A percentile compares a stretch with the other conserved stretches of the same genome.
phyloP scores from a whole-genome alignment of 1,140 invertebrate genomes.

The Prorops nasuta region DNA sequence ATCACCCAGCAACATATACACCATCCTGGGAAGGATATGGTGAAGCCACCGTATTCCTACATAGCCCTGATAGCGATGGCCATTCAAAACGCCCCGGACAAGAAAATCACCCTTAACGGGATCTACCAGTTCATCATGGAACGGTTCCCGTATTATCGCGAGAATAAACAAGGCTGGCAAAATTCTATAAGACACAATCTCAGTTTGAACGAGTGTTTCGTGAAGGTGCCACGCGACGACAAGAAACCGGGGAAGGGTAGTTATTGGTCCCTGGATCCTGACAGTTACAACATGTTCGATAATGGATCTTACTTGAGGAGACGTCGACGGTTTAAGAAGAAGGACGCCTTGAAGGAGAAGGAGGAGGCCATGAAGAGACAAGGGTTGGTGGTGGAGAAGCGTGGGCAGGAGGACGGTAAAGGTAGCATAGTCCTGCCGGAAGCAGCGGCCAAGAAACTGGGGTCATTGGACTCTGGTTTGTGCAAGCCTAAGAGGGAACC shows the following conservation, averaged over 20 bases:
- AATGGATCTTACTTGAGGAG: conserved; percentile 93
- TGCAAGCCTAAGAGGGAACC: conserved; percentile 65
- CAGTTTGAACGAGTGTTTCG: conserved; percentile 97
- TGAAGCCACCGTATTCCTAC: conserved; percentile 97
- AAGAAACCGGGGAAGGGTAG: conserved; percentile 96
- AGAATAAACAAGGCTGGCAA: conserved; percentile 95
- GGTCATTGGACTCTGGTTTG: conserved; percentile 14
- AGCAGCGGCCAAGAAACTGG: conserved; percentile 33
- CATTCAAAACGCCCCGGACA: conserved; percentile 89
- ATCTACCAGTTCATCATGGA: conserved; percentile 99
- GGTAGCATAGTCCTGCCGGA: neutral
- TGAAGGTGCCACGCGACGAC: conserved; percentile 88
- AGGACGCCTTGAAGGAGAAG: conserved; percentile 85
- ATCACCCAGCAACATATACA: conserved; percentile 65
- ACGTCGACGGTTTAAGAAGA: conserved; percentile 92
- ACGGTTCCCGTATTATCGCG: conserved; percentile 94
- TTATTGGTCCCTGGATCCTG: conserved; percentile 96
- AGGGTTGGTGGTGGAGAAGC: conserved; percentile 62
- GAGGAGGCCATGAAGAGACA: conserved; percentile 82
- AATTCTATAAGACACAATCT: conserved; percentile 96
- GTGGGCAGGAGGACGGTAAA: conserved; percentile 47
- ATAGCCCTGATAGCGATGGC: conserved; percentile 99
- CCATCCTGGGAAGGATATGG: conserved; percentile 75
- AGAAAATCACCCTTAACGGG: conserved; percentile 93
- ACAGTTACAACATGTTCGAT: conserved; percentile 98